phyloP scores from a whole-genome alignment of 2,113 vertebrate genomes.

The Halcyon senegalensis region DNA sequence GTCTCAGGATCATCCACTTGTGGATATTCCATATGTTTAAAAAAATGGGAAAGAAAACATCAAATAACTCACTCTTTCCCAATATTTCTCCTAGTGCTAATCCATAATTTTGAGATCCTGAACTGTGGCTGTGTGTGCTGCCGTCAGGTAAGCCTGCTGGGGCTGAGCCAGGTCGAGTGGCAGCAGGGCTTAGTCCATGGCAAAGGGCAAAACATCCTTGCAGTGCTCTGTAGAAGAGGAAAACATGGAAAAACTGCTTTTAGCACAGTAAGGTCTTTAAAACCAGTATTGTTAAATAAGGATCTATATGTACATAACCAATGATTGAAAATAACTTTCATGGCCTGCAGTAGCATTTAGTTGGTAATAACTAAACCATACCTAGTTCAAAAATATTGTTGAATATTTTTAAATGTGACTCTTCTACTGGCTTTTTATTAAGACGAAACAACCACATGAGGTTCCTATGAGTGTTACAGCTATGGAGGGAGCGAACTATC shows the following conservation, averaged over 20 bases:
- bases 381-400: neutral
- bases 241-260: neutral
- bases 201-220: neutral
- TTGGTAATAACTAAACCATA: neutral
- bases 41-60: neutral
- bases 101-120: neutral
- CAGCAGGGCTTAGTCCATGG: neutral
- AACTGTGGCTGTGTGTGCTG: neutral
- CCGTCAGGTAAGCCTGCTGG: rapidly evolving
- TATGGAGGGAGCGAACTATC: neutral
- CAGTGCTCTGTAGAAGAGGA: neutral
- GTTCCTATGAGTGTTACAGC: neutral
- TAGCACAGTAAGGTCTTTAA: neutral
- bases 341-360: neutral
- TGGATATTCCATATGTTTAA: neutral
- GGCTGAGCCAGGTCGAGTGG: neutral
- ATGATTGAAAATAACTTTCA: neutral
- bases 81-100: neutral
- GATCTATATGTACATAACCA: neutral
- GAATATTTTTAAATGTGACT: neutral
- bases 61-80: neutral
- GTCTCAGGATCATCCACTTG: neutral
- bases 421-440: neutral
- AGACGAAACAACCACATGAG: neutral
- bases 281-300: neutral